A percentile compares a stretch with the other conserved stretches of the same genome.
phyloP scores from a whole-genome alignment of 2,113 vertebrate genomes.

The Rhinogobius similis region DNA sequence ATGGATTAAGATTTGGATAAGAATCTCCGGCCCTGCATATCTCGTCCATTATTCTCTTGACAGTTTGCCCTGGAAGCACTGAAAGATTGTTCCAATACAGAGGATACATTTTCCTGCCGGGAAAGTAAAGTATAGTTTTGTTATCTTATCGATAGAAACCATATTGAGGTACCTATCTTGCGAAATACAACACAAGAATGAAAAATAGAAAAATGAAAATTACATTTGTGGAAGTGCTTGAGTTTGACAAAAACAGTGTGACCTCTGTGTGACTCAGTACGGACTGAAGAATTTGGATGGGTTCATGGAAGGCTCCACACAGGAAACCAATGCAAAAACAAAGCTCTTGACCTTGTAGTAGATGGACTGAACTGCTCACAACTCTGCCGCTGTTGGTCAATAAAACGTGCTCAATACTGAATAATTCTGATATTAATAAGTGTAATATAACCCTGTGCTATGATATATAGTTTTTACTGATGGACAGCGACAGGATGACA shows the following conservation, averaged over 20 bases:
- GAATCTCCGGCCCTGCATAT: neutral
- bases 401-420: neutral
- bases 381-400: neutral
- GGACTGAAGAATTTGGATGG: neutral
- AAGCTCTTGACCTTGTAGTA: neutral
- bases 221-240: neutral
- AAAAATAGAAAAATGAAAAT: neutral
- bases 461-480: neutral
- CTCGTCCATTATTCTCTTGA: neutral
- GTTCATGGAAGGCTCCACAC: neutral
- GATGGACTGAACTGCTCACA: neutral
- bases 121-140: neutral
- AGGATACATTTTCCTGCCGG: neutral
- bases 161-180: constrained; percentile 1
- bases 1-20: neutral
- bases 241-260: neutral
- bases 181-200: neutral
- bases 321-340: neutral
- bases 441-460: neutral
- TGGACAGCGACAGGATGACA: neutral
- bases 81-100: neutral
- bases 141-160: neutral
- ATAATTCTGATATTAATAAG: constrained; percentile 1
- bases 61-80: neutral
- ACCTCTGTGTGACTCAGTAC: neutral